These are phyloP conservation scores for Pygoscelis adeliae DNA, from an alignment of 2,113 vertebrate species.

Conservation along the genomic window DNA sequence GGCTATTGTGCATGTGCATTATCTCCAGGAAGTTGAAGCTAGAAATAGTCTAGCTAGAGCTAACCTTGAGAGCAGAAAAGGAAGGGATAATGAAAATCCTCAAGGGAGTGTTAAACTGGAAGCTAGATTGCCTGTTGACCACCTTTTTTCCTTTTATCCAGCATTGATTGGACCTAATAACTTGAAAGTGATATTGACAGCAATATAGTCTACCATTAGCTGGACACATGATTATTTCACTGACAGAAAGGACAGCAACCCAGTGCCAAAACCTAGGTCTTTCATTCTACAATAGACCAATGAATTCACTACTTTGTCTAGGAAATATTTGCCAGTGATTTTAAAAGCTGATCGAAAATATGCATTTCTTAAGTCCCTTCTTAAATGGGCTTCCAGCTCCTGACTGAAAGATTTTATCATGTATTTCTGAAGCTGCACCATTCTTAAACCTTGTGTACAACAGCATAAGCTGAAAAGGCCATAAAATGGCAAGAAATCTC, in stretches of 20 bases:
- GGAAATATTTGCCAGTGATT: conserved; percentile 34
- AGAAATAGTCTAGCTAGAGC: conserved; percentile 80
- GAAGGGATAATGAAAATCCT: conserved; percentile 90
- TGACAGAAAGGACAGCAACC: conserved; percentile 42
- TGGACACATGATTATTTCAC: conserved; percentile 38
- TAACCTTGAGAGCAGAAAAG: conserved; percentile 86
- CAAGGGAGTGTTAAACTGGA: conserved; percentile 84
- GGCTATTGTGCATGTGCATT: conserved; percentile 75
- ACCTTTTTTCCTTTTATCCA: conserved; percentile 74
- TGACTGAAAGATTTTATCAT: background rate
- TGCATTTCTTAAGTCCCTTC: conserved; percentile 2
- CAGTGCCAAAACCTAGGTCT: background rate
- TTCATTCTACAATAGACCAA: conserved; percentile 33
- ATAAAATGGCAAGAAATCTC: background rate
- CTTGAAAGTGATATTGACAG: conserved; percentile 76
- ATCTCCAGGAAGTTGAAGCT: conserved; percentile 75
- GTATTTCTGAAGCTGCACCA: background rate
- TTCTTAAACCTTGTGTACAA: background rate
- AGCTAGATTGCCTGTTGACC: conserved; percentile 79
- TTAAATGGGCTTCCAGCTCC: background rate
- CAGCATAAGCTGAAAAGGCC: background rate
- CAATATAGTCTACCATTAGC: conserved; percentile 67
- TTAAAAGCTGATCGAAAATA: conserved; percentile 41
- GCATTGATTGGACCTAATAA: conserved; percentile 79
- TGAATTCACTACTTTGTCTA: conserved; percentile 4